These are phyloP conservation scores for Pangasius sanitwongsei DNA, from an alignment of 2,797 vertebrate genomes.

Conservation along the genomic window DNA sequence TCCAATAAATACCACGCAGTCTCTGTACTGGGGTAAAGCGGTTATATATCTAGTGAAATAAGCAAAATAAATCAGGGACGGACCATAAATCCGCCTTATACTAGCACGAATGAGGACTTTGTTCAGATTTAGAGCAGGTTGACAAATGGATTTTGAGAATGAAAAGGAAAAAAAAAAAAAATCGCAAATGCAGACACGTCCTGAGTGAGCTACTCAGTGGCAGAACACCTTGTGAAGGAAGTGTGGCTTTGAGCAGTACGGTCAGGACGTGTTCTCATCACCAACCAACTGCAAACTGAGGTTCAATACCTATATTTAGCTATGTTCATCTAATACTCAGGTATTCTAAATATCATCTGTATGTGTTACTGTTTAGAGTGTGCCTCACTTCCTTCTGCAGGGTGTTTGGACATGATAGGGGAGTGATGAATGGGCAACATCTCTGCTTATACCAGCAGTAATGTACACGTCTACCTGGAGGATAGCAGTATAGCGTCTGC, in stretches of 20 bases:
- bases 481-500: conserved; percentile 96
- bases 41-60: too few relatives aligned
- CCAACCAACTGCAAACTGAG: not conserved
- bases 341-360: not conserved
- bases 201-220: conserved; percentile 44
- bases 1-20: not conserved
- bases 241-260: conserved; percentile 60
- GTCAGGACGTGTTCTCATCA: not conserved
- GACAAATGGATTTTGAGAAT: conserved; percentile 68
- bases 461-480: conserved; percentile 90
- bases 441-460: conserved; percentile 79
- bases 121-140: conserved; percentile 23
- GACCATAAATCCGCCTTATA: not conserved
- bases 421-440: conserved; percentile 66
- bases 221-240: conserved; percentile 62
- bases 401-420: conserved; percentile 41
- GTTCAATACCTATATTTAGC: not conserved
- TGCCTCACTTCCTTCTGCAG: conserved; percentile 86
- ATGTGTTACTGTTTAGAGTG: not conserved
- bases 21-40: not conserved
- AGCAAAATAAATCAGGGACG: not conserved
- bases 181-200: conserved; percentile 54
- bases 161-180: conserved; percentile 57
- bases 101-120: not conserved
- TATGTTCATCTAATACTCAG: not conserved